Evolutionary conservation across 2,888 invertebrate species (phyloP).

Genomic region (Hymenopus coronatus): DNA sequence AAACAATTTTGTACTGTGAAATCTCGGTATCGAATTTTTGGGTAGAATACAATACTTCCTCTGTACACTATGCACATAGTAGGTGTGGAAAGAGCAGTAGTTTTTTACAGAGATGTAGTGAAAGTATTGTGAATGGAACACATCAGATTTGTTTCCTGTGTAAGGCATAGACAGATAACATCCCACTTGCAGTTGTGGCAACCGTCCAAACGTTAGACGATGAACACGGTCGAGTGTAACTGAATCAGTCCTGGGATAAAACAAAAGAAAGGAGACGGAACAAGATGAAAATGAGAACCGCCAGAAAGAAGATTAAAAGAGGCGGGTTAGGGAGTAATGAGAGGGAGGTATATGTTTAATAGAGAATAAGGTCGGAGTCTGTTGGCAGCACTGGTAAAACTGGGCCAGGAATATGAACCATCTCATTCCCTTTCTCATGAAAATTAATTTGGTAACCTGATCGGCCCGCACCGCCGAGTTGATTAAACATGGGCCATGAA

Average conservation of each 20-base stretch:
- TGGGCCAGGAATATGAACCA: not conserved
- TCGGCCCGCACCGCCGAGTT: not conserved
- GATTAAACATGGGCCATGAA: not conserved
- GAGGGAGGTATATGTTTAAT: not conserved
- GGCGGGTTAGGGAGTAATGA: not conserved
- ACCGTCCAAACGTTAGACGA: not conserved
- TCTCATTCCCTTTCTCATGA: not conserved
- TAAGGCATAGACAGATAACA: too few species aligned
- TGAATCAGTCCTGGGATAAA: not conserved
- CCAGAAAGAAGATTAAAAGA: constrained; percentile 2
- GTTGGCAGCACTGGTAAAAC: not conserved
- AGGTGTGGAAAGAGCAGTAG: too few species aligned
- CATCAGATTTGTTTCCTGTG: too few species aligned
- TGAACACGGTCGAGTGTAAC: not conserved
- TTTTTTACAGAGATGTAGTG: too few species aligned
- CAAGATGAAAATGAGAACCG: not conserved
- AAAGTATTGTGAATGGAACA: too few species aligned
- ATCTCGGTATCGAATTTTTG: too few species aligned
- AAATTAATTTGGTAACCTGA: not conserved
- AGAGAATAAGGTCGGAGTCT: not conserved
- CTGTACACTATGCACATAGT: too few species aligned
- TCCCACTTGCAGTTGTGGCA: too few species aligned
- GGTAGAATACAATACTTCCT: too few species aligned
- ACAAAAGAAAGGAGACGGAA: not conserved
- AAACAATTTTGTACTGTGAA: too few species aligned